These are phyloP conservation scores for Dusona sp. DNA, from an alignment of 2,888 invertebrate genomes.

Conservation along the genomic window DNA sequence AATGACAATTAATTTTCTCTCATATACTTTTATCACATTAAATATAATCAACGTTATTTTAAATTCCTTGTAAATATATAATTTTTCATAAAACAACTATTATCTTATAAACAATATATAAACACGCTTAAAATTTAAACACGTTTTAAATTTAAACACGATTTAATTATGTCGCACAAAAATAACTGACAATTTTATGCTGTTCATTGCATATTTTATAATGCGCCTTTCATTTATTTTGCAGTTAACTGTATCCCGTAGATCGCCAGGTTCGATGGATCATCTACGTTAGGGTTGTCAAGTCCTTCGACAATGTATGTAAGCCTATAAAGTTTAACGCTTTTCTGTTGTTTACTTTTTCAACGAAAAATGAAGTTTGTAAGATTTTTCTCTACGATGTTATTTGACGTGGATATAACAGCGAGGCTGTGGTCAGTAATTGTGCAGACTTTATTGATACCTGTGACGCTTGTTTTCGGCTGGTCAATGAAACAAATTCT, in stretches of 20 bases:
- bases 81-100: neutral
- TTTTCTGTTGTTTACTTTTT: neutral
- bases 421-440: neutral
- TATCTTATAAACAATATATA: no score
- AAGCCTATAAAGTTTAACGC: neutral
- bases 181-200: neutral
- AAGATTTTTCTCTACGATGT: neutral
- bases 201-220: no score
- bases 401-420: neutral
- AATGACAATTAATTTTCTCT: neutral
- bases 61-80: neutral
- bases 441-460: neutral
- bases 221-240: neutral
- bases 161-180: neutral
- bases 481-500: neutral
- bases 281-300: slow-evolving; percentile 58
- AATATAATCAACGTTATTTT: neutral
- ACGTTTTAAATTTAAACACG: neutral
- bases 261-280: slow-evolving; percentile 57
- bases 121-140: neutral
- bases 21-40: neutral
- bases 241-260: slow-evolving; percentile 38
- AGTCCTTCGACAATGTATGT: slow-evolving; percentile 69
- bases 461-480: neutral
- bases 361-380: neutral